phyloP scores from a whole-genome alignment of 23 tunicate species.

The Styela plicata region DNA sequence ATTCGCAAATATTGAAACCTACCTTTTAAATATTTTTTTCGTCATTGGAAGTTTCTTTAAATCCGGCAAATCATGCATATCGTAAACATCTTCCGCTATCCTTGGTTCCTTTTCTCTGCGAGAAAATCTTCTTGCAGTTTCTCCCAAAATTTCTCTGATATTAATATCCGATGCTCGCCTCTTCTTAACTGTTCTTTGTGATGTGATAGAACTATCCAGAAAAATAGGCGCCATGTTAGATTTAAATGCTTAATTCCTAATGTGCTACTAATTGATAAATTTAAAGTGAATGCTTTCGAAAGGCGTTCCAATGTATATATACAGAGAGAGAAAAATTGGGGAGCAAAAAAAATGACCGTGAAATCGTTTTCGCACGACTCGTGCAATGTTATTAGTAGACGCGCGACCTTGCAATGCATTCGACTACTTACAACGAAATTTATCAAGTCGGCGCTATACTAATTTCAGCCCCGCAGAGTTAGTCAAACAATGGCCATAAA shows the following conservation, averaged over 20 bases:
- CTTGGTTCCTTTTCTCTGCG: conserved; percentile 20
- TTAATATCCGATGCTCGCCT: conserved; percentile 9
- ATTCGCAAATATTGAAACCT: too few relatives aligned
- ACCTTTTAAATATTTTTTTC: neutral
- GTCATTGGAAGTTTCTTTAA: conserved; percentile 8
- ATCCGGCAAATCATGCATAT: neutral
- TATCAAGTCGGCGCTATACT: neutral
- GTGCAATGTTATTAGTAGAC: neutral
- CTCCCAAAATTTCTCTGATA: conserved; percentile 14
- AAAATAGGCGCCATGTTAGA: neutral
- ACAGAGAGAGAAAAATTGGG: neutral
- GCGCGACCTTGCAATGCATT: neutral
- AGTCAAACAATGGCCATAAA: neutral
- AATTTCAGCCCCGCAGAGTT: neutral
- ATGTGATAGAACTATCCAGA: neutral
- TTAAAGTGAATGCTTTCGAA: too few relatives aligned
- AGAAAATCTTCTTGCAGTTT: conserved; percentile 13
- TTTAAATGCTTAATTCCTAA: too few relatives aligned
- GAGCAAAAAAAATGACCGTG: neutral
- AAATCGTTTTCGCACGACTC: neutral
- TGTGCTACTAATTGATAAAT: too few relatives aligned
- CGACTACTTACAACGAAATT: neutral
- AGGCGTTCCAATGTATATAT: too few relatives aligned
- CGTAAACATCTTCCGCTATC: neutral
- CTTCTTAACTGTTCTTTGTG: neutral